Evolutionary conservation across 2,888 invertebrate species (phyloP).

Genomic region (Heliconius erato): DNA sequence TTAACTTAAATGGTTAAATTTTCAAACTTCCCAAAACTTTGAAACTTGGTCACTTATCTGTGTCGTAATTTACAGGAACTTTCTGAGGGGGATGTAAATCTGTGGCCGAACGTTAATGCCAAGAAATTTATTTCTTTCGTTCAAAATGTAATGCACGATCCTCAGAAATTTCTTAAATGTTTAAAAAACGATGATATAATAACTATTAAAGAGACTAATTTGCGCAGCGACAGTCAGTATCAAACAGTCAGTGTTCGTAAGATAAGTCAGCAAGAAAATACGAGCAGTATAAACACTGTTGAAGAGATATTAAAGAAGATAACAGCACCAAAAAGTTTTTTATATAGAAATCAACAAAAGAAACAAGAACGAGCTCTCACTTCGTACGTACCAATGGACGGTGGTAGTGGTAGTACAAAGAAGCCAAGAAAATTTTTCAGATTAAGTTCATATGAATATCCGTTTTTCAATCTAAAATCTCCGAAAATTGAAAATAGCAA

Average conservation of each 20-base stretch:
- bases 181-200: slow-evolving; percentile 49
- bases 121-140: slow-evolving; percentile 73
- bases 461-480: slow-evolving; percentile 71
- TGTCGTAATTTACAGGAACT: slow-evolving; percentile 69
- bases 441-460: slow-evolving; percentile 78
- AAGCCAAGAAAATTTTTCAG: slow-evolving; percentile 70
- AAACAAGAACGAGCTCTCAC: slow-evolving; percentile 63
- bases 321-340: slow-evolving; percentile 79
- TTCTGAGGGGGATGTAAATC: slow-evolving; percentile 75
- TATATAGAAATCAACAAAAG: slow-evolving; percentile 75
- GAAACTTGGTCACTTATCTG: slow-evolving; percentile 54
- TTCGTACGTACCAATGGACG: slow-evolving; percentile 80
- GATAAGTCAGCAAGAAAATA: slow-evolving; percentile 56
- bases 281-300: slow-evolving; percentile 62
- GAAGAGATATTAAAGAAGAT: slow-evolving; percentile 76
- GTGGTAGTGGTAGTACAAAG: slow-evolving; percentile 62
- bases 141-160: slow-evolving; percentile 68
- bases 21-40: slow-evolving; percentile 50
- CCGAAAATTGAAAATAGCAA: slow-evolving; percentile 67
- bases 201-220: slow-evolving; percentile 55
- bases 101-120: slow-evolving; percentile 76
- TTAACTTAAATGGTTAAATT: slow-evolving; percentile 50
- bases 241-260: slow-evolving; percentile 72
- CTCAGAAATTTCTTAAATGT: slow-evolving; percentile 65
- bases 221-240: slow-evolving; percentile 65